Evolutionary conservation across 2,113 vertebrate species (phyloP).

Genomic region (Syrmaticus mikado): DNA sequence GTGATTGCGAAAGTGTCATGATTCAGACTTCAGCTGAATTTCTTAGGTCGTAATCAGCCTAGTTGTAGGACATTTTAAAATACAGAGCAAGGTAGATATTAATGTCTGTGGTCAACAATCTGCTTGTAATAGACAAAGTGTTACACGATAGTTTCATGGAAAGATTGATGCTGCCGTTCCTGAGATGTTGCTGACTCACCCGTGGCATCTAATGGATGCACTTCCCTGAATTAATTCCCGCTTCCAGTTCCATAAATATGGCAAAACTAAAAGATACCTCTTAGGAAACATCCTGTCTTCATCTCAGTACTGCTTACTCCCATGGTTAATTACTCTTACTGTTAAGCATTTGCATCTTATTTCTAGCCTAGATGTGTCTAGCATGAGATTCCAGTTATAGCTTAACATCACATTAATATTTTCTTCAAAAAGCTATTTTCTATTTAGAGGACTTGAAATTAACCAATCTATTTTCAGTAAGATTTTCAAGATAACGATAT

Average conservation of each 20-base stretch:
- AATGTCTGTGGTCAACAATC: neutral
- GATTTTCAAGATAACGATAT: neutral
- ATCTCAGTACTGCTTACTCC: constrained; percentile 33
- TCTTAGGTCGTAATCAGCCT: neutral
- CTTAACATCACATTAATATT: neutral
- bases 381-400: constrained; percentile 37
- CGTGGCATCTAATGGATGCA: constrained; percentile 65
- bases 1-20: neutral
- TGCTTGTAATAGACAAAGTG: constrained; percentile 33
- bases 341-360: constrained; percentile 58
- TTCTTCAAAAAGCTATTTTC: neutral
- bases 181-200: constrained; percentile 57
- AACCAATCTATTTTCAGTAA: neutral
- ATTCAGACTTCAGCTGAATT: neutral
- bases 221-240: constrained; percentile 69
- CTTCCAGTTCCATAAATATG: constrained; percentile 61
- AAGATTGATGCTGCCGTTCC: constrained; percentile 34
- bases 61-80: neutral
- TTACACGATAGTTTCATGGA: constrained; percentile 54
- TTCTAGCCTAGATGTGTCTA: neutral
- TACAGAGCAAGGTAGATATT: neutral
- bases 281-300: constrained; percentile 63
- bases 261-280: constrained; percentile 46
- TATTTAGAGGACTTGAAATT: neutral
- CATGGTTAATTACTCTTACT: constrained; percentile 62